Conservation (phyloP, 1,140 invertebrate species). For the Drosophila athabasca region DNA sequence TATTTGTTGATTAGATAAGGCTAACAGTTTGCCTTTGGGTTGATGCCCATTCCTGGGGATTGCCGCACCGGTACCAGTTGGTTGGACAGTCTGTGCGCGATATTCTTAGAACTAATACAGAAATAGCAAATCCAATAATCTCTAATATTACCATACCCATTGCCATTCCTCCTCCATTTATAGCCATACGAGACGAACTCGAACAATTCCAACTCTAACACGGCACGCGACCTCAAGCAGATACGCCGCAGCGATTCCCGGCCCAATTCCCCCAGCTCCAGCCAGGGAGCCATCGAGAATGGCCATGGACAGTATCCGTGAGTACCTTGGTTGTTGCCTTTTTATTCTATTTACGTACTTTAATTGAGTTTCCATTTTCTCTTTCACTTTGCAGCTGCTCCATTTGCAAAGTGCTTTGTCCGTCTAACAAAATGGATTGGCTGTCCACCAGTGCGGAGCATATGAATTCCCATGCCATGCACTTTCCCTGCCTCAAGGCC, state of each 20-base stretch:
- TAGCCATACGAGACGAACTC: conserved; percentile 83
- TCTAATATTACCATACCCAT: conserved; percentile 19
- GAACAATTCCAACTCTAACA: conserved; percentile 76
- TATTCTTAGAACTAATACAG: conserved; percentile 30
- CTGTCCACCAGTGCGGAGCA: conserved; percentile 91
- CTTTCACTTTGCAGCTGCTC: conserved; percentile 86
- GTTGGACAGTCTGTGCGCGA: conserved; percentile 27
- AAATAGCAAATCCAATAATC: conserved; percentile 29
- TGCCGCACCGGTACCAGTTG: conserved; percentile 1
- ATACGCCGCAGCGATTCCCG: conserved; percentile 76
- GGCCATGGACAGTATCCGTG: conserved; percentile 83
- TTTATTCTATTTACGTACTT: neutral
- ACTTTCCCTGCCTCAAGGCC: conserved; percentile 92
- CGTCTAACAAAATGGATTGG: conserved; percentile 91
- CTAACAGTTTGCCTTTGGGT: conserved; percentile 9
- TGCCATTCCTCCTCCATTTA: conserved; percentile 15
- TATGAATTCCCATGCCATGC: conserved; percentile 95
- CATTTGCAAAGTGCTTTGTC: conserved; percentile 89
- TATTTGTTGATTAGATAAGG: conserved; percentile 63
- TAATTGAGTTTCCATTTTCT: conserved; percentile 22
- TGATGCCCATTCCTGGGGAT: conserved; percentile 1
- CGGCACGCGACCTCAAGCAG: conserved; percentile 74
- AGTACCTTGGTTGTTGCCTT: conserved; percentile 29
- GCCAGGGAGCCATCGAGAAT: conserved; percentile 75
- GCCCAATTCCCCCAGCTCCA: conserved; percentile 76